Base-by-base conservation (phyloP, 2,797 vertebrate species). In the Ficedula albicollis region DNA sequence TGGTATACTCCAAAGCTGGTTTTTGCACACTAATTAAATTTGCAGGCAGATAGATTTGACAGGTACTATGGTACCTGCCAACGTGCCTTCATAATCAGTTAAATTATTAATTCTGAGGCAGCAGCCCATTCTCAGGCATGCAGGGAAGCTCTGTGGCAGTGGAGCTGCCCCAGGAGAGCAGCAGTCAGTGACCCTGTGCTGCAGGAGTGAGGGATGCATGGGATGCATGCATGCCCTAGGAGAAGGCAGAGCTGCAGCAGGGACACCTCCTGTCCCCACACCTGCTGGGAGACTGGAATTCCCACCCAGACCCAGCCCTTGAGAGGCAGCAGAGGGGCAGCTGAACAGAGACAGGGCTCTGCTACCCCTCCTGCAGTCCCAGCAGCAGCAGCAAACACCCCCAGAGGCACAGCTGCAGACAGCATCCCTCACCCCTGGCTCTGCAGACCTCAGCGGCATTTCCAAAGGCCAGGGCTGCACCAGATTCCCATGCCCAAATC, bases 21-120 rank as follows among this genome's bases (percentile, higher is more conserved):
- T 85, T 91, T 84, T 83, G 89, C 79, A 83, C 52, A 87, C 85
- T 97, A 97, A 98, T 96, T 97, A 95, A 97, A 97, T 97, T 96
- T 96, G 90, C 76, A 97, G 96, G 93, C 86, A 92, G 88, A 95
- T 97, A 97, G 93, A 94, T 96, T 93, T 97, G 97, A 97, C 93
- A 82, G 74, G 81, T 97, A 95, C 76, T 49, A 88, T 13, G 7
- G 82, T 97, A 95, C 75, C 94, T 97, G 97, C 93, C 97, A 97
- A 92, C 38, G 2, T 92, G 84, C 94, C 95, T 95, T 97, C 90
- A 89, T 68, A 95, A 89, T 85, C 90, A 36, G 41, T 94, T 96
- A 92, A 97, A 96, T 96, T 95, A 97, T 95, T 89, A 95, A 97
- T 92, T 94, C n/a, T 39, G 89, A 97, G 77, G 67, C 90, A 89